Conservation (phyloP, 2,113 vertebrate genomes). For the Chaetorhynchus papuensis region DNA sequence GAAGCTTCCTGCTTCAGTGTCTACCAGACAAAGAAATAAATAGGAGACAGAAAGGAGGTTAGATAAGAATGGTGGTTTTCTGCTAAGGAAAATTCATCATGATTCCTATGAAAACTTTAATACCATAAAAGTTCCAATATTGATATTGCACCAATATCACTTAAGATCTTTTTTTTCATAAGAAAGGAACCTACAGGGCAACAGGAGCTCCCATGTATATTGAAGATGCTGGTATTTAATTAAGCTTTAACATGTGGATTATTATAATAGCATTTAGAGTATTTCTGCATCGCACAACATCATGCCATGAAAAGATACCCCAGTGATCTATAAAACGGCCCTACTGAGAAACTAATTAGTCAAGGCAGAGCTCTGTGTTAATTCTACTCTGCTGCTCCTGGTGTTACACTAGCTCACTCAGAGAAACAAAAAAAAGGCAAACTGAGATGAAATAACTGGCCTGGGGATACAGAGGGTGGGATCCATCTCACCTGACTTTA, state of each 20-base stretch:
- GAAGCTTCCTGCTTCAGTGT: not conserved
- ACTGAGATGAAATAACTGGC: constrained; percentile 12
- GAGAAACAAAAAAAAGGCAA: constrained; percentile 21
- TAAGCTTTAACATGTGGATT: not conserved
- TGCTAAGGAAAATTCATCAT: not conserved
- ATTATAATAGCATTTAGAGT: not conserved
- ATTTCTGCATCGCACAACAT: not conserved
- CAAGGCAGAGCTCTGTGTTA: not conserved
- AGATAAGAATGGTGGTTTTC: not conserved
- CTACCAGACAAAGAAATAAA: constrained; percentile 26
- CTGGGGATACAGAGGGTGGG: constrained; percentile 10
- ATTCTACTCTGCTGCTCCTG: not conserved
- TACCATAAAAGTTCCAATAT: not conserved
- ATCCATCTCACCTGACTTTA: constrained; percentile 58
- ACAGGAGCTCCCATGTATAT: not conserved
- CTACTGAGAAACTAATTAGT: constrained; percentile 32
- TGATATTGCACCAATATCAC: not conserved
- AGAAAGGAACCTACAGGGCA: not conserved
- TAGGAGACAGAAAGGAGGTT: not conserved
- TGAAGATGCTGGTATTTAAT: not conserved
- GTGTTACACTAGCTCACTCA: not conserved
- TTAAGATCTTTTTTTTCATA: not conserved
- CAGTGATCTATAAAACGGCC: constrained; percentile 1
- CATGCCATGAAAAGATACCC: not conserved
- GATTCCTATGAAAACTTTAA: not conserved